Evolutionary conservation across 2,113 vertebrate genomes (phyloP).

Genomic region (Heteronetta atricapilla): DNA sequence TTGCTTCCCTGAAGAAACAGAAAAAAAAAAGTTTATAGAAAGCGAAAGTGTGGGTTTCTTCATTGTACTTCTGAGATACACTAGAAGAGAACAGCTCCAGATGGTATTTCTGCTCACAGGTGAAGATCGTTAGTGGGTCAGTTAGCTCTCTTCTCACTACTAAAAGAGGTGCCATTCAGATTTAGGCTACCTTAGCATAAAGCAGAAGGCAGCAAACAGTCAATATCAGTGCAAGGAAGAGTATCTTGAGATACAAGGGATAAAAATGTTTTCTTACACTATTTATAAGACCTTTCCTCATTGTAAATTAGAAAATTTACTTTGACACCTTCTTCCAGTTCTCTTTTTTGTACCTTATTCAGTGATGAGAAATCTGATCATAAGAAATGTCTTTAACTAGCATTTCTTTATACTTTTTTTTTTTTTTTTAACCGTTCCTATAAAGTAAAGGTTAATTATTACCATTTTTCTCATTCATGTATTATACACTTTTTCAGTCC

Average conservation of each 20-base stretch:
- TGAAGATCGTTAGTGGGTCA: neutral
- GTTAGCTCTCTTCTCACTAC: neutral
- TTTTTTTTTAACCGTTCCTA: neutral
- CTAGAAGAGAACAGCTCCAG: neutral
- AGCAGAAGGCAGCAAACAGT: neutral
- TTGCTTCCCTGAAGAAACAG: slow-evolving; percentile 89
- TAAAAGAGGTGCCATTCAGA: neutral
- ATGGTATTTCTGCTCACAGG: neutral
- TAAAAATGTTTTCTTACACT: neutral
- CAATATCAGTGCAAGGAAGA: neutral
- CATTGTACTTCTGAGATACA: neutral
- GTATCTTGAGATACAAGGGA: neutral
- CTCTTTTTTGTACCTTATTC: neutral
- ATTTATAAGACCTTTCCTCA: neutral
- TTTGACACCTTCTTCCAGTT: neutral
- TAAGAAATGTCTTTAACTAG: neutral
- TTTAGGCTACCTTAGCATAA: neutral
- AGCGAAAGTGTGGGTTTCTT: slow-evolving; percentile 9
- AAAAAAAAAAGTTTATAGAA: slow-evolving; percentile 32
- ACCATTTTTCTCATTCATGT: neutral
- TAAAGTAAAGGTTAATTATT: neutral
- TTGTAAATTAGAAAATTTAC: neutral
- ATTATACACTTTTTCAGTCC: neutral
- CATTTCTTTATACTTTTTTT: neutral
- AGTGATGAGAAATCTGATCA: neutral